Conservation (phyloP, 2,797 vertebrate species). For the Mycteria americana region DNA sequence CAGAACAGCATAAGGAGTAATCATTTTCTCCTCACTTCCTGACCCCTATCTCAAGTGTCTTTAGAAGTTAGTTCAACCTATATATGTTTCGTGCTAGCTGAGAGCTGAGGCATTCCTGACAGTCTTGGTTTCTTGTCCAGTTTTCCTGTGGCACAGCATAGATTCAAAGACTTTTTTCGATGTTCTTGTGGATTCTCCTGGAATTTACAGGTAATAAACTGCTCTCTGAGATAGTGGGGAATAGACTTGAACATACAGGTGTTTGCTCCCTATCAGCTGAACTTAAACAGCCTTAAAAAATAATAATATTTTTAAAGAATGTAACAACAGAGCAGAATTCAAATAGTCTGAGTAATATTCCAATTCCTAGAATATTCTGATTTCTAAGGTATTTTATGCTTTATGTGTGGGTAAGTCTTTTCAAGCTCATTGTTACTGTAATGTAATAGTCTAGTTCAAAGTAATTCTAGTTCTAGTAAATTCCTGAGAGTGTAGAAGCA, state of each 20-base stretch:
- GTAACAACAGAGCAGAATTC: background rate
- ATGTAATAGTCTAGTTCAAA: background rate
- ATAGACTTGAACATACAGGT: background rate
- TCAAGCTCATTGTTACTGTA: background rate
- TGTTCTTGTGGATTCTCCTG: background rate
- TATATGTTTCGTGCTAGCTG: background rate
- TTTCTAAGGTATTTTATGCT: background rate
- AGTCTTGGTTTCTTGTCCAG: background rate
- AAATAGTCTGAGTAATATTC: background rate
- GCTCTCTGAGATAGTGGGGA: background rate
- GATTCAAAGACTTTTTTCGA: background rate
- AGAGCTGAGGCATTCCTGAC: background rate
- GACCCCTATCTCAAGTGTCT: background rate
- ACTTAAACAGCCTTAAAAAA: background rate
- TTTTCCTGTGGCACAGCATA: background rate
- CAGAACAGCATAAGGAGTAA: background rate
- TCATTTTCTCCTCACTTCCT: background rate
- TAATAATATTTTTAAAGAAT: background rate
- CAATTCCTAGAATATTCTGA: background rate
- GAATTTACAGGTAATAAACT: background rate
- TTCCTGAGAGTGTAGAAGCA: background rate
- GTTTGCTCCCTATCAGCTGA: background rate
- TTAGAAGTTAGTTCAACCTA: background rate
- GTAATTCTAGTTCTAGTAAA: background rate
- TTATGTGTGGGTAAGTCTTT: background rate